A percentile compares a stretch with the other conserved stretches of the same genome.
Evolutionary conservation across 2,888 invertebrate genomes (phyloP).

Genomic region (Trichopria drosophilae): DNA sequence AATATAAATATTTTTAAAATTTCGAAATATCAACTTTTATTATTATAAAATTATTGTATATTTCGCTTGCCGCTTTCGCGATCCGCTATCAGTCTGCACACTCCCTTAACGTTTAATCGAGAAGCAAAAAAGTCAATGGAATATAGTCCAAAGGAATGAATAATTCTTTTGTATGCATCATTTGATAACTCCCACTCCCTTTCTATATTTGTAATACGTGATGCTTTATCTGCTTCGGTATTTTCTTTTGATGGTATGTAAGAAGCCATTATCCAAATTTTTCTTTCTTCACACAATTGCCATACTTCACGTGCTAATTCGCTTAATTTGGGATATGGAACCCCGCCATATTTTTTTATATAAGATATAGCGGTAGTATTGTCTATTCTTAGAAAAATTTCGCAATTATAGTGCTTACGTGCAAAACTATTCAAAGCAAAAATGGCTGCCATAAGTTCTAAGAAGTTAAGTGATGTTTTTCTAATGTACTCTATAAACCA

Average conservation of each 20-base stretch:
- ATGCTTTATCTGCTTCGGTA: constrained; percentile 6
- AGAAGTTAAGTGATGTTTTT: constrained; percentile 3
- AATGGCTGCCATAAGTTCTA: constrained; percentile 4
- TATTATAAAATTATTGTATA: no score
- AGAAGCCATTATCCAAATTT: constrained; percentile 12
- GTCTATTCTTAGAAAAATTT: constrained; percentile 15
- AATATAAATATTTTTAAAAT: no score
- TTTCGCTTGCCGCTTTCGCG: no score
- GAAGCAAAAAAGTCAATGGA: constrained; percentile 3
- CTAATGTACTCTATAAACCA: background rate
- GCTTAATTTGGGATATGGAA: constrained; percentile 4
- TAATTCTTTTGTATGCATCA: background rate
- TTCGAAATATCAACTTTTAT: no score
- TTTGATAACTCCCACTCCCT: background rate
- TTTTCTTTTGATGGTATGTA: constrained; percentile 18
- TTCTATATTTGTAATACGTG: no score
- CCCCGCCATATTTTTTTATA: constrained; percentile 16
- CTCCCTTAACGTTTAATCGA: background rate
- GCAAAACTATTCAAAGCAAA: background rate
- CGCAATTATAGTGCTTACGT: background rate
- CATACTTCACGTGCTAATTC: constrained; percentile 7
- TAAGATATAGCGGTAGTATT: constrained; percentile 22
- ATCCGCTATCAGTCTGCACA: no score
- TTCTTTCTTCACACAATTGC: constrained; percentile 17
- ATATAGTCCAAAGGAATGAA: background rate